Base-by-base conservation (phyloP, 2,113 vertebrate species). In the Pungitius pungitius region DNA sequence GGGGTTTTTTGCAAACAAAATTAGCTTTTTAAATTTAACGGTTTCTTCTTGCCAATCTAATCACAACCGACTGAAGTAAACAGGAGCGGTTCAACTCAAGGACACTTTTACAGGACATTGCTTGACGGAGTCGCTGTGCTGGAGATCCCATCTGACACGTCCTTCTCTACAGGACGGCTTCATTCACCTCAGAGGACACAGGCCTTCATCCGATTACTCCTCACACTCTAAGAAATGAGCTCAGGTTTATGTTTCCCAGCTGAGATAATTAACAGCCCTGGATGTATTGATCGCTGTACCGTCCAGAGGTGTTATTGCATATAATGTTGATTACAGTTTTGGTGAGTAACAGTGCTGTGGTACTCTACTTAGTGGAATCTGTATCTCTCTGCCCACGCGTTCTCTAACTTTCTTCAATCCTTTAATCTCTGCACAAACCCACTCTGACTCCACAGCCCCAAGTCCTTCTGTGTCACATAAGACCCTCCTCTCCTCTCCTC, bases 381-480 rank as follows among this genome's bases (percentile, higher is more conserved):
- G 52, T 62, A 49, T 73, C 75, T 84, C 75, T 66, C 51, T 78
- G 81, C 84, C 84, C 73, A 87, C 75, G 42, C 75, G 68, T 73
- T 75, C 62, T 80, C 77, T 85, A 58, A 52, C 82, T 84, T 76
- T 84, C 84, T 56, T 77, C 74, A 85, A 89, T 89, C 84, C 85
- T 87, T 90, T 89, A 87, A 91, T 90, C 83, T 90, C 78, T 79
- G 67, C 69, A 76, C 82, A 88, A 88, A 89, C 78, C 75, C 78
- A 63, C 78, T 82, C 75, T 84, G 83, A 89, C 81, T 88, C 84
- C 78, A 85, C 75, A 81, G 83, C 40, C 88, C 89, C 87, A 88
- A 89, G 88, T 91, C 85, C 88, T 86, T 69, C 82, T 85, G 80
- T 81, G 81, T 87, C 86, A 82, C 78, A 61, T 64, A 72, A 71